Evolutionary conservation across 1,140 invertebrate species (phyloP).

Genomic region (Lordiphosa clarofinis): DNA sequence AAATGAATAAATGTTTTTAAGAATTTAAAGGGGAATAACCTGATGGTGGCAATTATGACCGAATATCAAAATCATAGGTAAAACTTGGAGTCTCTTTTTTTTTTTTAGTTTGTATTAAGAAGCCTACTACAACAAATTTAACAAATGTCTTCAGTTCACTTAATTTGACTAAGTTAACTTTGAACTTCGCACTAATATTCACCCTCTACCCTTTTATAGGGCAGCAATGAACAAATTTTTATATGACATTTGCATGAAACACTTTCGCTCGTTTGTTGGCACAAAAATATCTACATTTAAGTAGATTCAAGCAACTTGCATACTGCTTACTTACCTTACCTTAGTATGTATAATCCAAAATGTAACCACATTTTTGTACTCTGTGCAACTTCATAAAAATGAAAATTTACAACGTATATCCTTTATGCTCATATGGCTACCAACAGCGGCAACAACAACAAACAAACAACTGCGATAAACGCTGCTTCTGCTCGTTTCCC

Average conservation of each 20-base stretch:
- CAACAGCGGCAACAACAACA: constrained; percentile 23
- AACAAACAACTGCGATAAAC: constrained; percentile 60
- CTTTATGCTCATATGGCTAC: constrained; percentile 68
- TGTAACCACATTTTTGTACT: constrained; percentile 70
- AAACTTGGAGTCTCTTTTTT: no score
- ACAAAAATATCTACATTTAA: constrained; percentile 29
- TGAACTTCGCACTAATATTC: no score
- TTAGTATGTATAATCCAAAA: constrained; percentile 70
- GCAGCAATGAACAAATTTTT: neutral
- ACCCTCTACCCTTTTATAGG: no score
- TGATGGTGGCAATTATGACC: no score
- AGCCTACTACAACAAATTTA: no score
- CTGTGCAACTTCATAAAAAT: constrained; percentile 74
- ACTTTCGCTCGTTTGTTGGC: constrained; percentile 25
- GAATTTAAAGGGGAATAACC: no score
- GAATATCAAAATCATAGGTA: no score
- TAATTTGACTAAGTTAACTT: no score
- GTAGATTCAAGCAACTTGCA: constrained; percentile 33
- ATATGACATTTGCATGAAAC: neutral
- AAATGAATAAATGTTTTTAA: no score
- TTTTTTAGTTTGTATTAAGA: no score
- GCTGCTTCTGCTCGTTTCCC: constrained; percentile 43
- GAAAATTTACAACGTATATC: constrained; percentile 71
- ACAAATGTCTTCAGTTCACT: no score
- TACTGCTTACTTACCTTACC: constrained; percentile 50